Evolutionary conservation across 2,797 vertebrate species (phyloP).

Genomic region (Botia almorhae): DNA sequence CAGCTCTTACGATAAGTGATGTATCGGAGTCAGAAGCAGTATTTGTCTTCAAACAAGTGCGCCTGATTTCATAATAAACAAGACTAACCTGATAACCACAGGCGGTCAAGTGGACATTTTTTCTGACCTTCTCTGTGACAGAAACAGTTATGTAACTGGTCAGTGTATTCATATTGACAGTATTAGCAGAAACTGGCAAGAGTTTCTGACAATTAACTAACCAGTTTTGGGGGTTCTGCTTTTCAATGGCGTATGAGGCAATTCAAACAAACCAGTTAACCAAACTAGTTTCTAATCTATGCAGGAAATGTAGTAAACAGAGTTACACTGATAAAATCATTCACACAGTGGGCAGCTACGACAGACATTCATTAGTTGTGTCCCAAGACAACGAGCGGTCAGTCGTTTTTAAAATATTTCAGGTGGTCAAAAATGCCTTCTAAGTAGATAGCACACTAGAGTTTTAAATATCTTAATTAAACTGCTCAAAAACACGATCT

Average conservation of each 20-base stretch:
- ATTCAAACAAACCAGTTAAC: background rate
- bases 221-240: background rate
- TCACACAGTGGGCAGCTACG: background rate
- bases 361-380: background rate
- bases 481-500: no score
- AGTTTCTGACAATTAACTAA: background rate
- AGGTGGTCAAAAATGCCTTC: background rate
- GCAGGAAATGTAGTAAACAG: background rate
- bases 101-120: background rate
- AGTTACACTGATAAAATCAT: conserved; percentile 16
- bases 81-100: background rate
- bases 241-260: background rate
- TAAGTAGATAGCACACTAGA: background rate
- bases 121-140: background rate
- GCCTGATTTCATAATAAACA: background rate
- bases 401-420: no score
- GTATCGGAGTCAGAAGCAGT: background rate
- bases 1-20: background rate
- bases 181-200: conserved; percentile 3
- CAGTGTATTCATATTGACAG: background rate
- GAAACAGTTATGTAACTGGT: background rate
- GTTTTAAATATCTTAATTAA: no score
- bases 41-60: conserved; percentile 25
- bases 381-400: background rate
- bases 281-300: background rate